Evolutionary conservation across 2,797 vertebrate species (phyloP).

Genomic region (Danio choprae): DNA sequence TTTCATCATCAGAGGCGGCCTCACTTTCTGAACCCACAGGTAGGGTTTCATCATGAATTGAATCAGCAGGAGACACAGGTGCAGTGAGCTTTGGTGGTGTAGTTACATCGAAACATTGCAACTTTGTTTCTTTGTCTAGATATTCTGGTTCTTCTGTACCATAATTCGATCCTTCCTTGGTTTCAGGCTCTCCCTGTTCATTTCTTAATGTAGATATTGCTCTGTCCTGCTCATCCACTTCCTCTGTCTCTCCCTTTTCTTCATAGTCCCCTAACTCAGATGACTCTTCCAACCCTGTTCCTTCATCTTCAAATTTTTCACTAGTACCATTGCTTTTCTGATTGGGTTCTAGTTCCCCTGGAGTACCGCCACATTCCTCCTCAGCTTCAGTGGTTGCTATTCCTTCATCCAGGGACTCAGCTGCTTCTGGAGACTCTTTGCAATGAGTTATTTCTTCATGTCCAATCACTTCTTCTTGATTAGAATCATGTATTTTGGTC

Average conservation of each 20-base stretch:
- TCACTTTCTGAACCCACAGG: slow-evolving; percentile 88
- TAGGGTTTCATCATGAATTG: slow-evolving; percentile 87
- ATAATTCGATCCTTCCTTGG: slow-evolving; percentile 76
- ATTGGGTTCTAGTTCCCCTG: slow-evolving; percentile 85
- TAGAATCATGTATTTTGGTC: slow-evolving; percentile 73
- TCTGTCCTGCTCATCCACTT: slow-evolving; percentile 83
- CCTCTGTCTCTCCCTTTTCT: slow-evolving; percentile 92
- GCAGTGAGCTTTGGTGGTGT: slow-evolving; percentile 79
- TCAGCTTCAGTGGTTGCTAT: slow-evolving; percentile 93
- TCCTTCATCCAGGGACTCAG: slow-evolving; percentile 91
- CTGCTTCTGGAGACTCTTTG: slow-evolving; percentile 85
- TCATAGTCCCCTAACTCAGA: slow-evolving; percentile 90
- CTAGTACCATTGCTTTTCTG: slow-evolving; percentile 83
- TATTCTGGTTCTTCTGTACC: slow-evolving; percentile 48
- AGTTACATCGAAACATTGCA: slow-evolving; percentile 71
- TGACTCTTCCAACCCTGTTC: slow-evolving; percentile 90
- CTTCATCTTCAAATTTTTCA: slow-evolving; percentile 95
- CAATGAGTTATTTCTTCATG: slow-evolving; percentile 78
- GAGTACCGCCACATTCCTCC: slow-evolving; percentile 87
- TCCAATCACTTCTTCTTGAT: slow-evolving; percentile 71
- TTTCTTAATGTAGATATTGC: slow-evolving; percentile 49
- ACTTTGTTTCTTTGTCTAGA: slow-evolving; percentile 68
- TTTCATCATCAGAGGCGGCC: slow-evolving; percentile 91
- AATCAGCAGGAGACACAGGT: slow-evolving; percentile 83
- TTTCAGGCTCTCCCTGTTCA: slow-evolving; percentile 68